These are phyloP conservation scores for pig (Sus scrofa) DNA, from an alignment of 2,113 vertebrate species.

Conservation along the genomic window T2T-Sscrofa CM000824.6:99417501-99418000, in stretches of 20 bases:
- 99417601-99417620: too few species aligned
- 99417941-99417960: background rate
- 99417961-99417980: background rate
- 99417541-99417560: too few species aligned
- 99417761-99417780: background rate
- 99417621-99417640: too few species aligned
- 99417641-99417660: background rate
- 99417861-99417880: background rate
- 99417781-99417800: background rate
- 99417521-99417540: too few species aligned
- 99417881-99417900: background rate
- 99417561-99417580: too few species aligned
- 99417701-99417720: background rate
- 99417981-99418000: background rate
- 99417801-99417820: background rate
- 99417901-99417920: background rate
- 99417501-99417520: too few species aligned
- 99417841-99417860: slow-evolving; percentile 10
- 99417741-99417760: background rate
- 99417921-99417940: background rate
- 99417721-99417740: slow-evolving; percentile 13
- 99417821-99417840: slow-evolving; percentile 5
- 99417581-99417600: too few species aligned
- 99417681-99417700: background rate
- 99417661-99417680: background rate